Percentiles rank a stretch among this genome's conserved stretches.
These are phyloP conservation scores for Sebastes trivittatus DNA, from an alignment of 2,797 vertebrate genomes.

Conservation along the genomic window DNA sequence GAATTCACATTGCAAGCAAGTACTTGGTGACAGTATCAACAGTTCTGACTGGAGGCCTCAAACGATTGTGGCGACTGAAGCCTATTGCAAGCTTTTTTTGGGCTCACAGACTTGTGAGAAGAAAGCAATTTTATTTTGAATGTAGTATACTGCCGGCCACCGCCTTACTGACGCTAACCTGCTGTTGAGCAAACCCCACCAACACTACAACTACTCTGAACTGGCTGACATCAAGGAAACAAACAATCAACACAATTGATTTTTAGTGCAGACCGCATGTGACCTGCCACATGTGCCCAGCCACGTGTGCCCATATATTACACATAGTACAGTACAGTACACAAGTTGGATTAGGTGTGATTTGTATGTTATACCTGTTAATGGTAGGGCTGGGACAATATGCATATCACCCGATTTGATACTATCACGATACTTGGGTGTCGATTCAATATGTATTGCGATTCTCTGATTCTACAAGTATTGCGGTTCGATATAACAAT, in stretches of 20 bases:
- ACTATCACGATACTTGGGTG: too few species aligned
- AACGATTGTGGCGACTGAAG: background rate
- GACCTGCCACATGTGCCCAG: conserved; percentile 4
- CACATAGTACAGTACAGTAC: background rate
- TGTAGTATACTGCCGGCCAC: background rate
- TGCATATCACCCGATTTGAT: too few species aligned
- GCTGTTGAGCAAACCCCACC: background rate
- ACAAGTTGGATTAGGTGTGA: too few species aligned
- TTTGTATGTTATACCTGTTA: too few species aligned
- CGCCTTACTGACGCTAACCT: background rate
- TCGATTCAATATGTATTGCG: too few species aligned
- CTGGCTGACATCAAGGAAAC: conserved; percentile 14
- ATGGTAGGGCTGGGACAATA: too few species aligned
- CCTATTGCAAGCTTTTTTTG: background rate
- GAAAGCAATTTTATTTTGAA: background rate
- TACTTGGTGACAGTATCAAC: background rate
- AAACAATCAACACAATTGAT: conserved; percentile 28
- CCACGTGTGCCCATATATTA: background rate
- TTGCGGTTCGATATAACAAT: too few species aligned
- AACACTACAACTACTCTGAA: background rate
- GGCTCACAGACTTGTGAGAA: background rate
- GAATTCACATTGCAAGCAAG: background rate
- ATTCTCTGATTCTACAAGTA: too few species aligned
- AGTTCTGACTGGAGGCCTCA: too few species aligned
- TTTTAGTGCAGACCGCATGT: conserved; percentile 28